Evolutionary conservation across 1,140 invertebrate genomes (phyloP).

Genomic region (Apis laboriosa): DNA sequence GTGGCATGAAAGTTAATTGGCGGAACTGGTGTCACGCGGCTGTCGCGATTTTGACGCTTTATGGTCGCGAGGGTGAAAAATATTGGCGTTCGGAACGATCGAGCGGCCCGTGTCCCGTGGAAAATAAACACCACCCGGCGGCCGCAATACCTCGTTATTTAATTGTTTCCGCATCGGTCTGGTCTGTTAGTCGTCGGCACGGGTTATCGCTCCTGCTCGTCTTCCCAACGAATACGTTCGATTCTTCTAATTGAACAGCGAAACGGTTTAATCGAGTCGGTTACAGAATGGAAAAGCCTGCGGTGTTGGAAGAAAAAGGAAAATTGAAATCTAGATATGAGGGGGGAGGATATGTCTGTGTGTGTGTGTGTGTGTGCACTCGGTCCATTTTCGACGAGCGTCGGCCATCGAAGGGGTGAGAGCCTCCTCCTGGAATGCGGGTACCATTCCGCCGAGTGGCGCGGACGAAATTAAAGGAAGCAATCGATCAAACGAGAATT

Average conservation of each 20-base stretch:
- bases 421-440: too few relatives aligned
- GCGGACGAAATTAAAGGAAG: constrained; percentile 22
- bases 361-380: too few relatives aligned
- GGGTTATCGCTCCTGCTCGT: neutral
- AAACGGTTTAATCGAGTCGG: constrained; percentile 11
- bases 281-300: constrained; percentile 9
- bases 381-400: neutral
- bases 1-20: constrained; percentile 45
- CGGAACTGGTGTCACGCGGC: constrained; percentile 41
- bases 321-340: neutral
- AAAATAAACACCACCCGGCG: constrained; percentile 47
- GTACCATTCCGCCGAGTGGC: neutral
- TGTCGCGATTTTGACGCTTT: constrained; percentile 59
- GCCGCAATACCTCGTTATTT: constrained; percentile 50
- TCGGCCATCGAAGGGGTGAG: neutral
- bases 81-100: constrained; percentile 48
- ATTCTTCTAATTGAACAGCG: neutral
- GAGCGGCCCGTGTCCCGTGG: neutral
- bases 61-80: constrained; percentile 41
- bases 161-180: constrained; percentile 40
- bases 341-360: neutral
- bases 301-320: constrained; percentile 18
- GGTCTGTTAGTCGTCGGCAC: constrained; percentile 24
- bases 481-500: neutral
- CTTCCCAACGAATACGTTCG: neutral